Base-by-base conservation (phyloP, 2,888 invertebrate species). In the Zaprionus bogoriensis region DNA sequence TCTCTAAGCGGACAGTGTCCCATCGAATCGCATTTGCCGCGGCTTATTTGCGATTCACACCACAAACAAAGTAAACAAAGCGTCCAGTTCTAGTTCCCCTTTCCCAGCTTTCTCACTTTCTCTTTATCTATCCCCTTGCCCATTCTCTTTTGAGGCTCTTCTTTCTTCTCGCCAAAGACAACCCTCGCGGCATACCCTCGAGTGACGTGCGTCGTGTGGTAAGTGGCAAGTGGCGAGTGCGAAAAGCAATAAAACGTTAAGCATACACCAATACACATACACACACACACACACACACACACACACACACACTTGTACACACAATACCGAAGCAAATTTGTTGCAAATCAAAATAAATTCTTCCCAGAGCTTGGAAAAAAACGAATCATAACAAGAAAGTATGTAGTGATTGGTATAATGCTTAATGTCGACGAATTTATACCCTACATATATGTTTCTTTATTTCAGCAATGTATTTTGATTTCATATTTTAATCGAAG, bases 1-100 rank as follows among this genome's bases (percentile, higher is more conserved):
- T 12, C 17, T 4, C 39, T 10, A 22, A 22, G 12, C 38, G 1
- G 0, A 62, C 39, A 48, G 59, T 53, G 39, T 48, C 23, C 5
- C 25, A 41, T 63, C 54, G 48, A 58, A 65, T 60, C 36, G 70
- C 65, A 79, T 82, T 81, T 67, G 74, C 59, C 51, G 72, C 62
- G 59, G 82, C 85, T 81, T 83, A 83, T 83, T 87, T 83, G 69
- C 77, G 70, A 83, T 87, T 85, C 82, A 87, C 78, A 70, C 82
- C 87, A 84, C 87, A 87, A 83, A 69, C 85, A 87, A 76, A 80
- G 76, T 87, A 87, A 87, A 87, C 85, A 83, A 83, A 67, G 67
- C 67, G 36, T 28, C 25, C 68, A 44, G 50, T 55, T 52, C 10
- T 30, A 51, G 28, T 22, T 36, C 23, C 5, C n/a, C 17, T 25